These are phyloP conservation scores for Drosophila sproati DNA, from an alignment of 1,140 invertebrate genomes.

Conservation along the genomic window DNA sequence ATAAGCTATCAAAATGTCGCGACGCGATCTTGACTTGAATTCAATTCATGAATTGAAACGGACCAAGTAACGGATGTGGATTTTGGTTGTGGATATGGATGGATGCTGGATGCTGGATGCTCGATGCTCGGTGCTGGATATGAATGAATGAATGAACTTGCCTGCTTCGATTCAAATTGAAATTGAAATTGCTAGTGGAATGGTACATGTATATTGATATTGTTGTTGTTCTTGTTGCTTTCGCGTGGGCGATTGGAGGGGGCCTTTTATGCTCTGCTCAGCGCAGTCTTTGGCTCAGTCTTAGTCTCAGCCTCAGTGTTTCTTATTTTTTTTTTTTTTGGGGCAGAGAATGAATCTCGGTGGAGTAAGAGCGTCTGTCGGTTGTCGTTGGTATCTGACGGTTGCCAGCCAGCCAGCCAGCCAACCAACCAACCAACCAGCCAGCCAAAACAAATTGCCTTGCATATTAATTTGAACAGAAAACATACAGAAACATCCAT, in stretches of 20 bases:
- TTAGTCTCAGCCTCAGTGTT: background rate
- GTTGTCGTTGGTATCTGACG: too few species aligned
- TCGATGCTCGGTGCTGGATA: background rate
- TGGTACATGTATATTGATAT: conserved; percentile 9
- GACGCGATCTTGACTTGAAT: conserved; percentile 55
- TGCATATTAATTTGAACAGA: conserved; percentile 70
- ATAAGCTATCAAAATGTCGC: conserved; percentile 63
- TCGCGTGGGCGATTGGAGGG: background rate
- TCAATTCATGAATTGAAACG: conserved; percentile 53
- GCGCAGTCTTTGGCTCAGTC: background rate
- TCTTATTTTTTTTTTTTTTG: background rate
- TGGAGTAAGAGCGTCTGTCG: background rate
- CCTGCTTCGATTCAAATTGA: conserved; percentile 6
- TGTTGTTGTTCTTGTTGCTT: conserved; percentile 16
- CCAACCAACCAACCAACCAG: conserved; percentile 15
- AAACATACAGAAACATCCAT: conserved; percentile 15
- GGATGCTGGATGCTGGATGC: background rate
- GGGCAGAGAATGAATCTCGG: conserved; percentile 18
- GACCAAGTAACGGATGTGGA: conserved; percentile 58
- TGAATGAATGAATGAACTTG: conserved; percentile 43
- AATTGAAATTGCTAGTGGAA: conserved; percentile 9
- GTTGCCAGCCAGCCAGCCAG: conserved; percentile 28
- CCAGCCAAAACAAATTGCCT: conserved; percentile 58
- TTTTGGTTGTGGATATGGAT: background rate
- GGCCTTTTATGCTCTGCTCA: background rate